Base-by-base conservation (phyloP, 2,797 vertebrate species). In the Gymnothorax reevesii region DNA sequence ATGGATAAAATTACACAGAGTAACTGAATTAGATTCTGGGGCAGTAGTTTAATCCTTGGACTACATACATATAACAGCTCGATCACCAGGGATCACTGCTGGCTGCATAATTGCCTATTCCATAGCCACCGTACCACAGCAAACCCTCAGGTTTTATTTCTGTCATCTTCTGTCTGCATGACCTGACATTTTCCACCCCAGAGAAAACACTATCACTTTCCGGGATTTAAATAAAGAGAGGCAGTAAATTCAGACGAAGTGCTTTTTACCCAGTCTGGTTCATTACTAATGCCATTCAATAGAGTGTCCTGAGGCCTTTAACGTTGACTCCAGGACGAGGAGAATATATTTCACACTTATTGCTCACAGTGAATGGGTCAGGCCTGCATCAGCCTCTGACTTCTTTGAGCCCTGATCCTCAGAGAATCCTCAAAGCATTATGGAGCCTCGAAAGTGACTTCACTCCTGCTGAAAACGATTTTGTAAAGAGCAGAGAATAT, bases 161-260 rank as follows among this genome's bases (percentile, higher is more conserved):
- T 75, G 52, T 0, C 5, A 25, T n/a, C 49, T 22, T 7, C 80
- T 22, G 12, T 7, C 13, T 86, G 54, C 75, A 33, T 27, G 10
- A 27, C 17, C 6, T 17, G 57, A 83, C 42, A 25, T 73, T 52
- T 59, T 83, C 17, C 83, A 17, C 22, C 80, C 57, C 80, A 73
- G 62, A 83, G 33, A 79, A 75, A 86, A 83, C 9, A 33, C 33
- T 13, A 22, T 79, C n/a, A 12, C 54, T 60, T 69, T 75, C 54
- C 73, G 7, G n/a, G 33, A 77, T 60, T 87, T 84, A 84, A 87
- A 84, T 87, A 84, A 84, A 66, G 57, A 54, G 15, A 62, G 25
- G 71, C 71, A 79, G 62, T 84, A 87, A 60, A 84, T n/a, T 86
- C 86, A 86, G 52, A 79, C 42, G 79, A 79, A 84, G 86, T 42